Evolutionary conservation across 2,797 vertebrate genomes (phyloP), one percentile per base, ranked within the genome.

Genomic region (Botia kubotai): DNA sequence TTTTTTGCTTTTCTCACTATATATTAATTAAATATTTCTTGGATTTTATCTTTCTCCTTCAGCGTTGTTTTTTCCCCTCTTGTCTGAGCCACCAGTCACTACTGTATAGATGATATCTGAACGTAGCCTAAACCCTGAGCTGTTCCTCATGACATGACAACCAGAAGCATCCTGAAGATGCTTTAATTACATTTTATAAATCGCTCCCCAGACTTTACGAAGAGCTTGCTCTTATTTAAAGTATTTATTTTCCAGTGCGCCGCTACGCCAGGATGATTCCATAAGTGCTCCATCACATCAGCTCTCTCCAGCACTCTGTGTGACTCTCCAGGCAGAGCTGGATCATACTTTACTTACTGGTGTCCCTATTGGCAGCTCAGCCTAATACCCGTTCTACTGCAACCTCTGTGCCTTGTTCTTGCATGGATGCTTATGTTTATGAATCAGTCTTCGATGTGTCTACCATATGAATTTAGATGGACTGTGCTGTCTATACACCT

Each of bases 171-270:
- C 23, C 43, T 70, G 17, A 3, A 48, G 77, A n/a, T n/a, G 55
- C 11, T 75, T 80, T 80, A 73, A 83, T 73, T 71, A 77, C 21
- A 55, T 86, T 89, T 89, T 82, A 78, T 84, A 79, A 83, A 87
- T 86, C 69, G 73, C 81, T 75, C 55, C 58, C 80, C 78, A 79
- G 84, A 77, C 77, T 43, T 79, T 83, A 82, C 53, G 11, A 65
- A 71, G 53, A 72, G 83, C 80, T 67, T 39, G 75, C 33, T 5
- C 82, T 88, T 33, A 87, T 63, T 29, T 63, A 63, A 63, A 89
- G 81, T 84, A 87, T 91, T 89, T 82, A 88, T 91, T 84, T 78
- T 58, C 72, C 14, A n/a, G 70, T n/a, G 6, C 14, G 10, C 58
- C 33, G 17, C 62, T 57, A 57, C 79, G 83, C 87, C 86, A 81